These are phyloP conservation scores for Tokudaia muenninki DNA, from an alignment of 2,797 vertebrate species.

Conservation along the genomic window DNA sequence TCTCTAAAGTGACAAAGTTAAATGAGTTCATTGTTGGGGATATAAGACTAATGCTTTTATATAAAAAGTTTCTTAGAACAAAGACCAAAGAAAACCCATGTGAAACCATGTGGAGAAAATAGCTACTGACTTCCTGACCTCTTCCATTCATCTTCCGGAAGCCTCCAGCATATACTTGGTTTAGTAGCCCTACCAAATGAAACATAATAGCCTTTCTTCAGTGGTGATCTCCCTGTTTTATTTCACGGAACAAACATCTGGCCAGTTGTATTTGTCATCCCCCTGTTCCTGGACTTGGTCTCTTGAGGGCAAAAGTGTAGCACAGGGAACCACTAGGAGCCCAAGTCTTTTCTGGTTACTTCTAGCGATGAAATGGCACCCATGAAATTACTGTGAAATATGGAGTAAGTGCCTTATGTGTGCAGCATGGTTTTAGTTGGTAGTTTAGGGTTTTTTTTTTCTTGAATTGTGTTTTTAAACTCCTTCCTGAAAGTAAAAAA, in stretches of 20 bases:
- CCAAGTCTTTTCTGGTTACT: background rate
- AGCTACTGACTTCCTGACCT: too few species aligned
- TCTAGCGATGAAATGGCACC: background rate
- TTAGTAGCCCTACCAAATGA: background rate
- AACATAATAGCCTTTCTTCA: too few species aligned
- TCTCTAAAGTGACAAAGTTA: background rate
- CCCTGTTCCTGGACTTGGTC: background rate
- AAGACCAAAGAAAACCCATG: background rate
- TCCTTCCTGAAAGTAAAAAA: background rate
- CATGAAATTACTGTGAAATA: background rate
- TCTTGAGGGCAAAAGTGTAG: background rate
- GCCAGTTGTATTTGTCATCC: background rate
- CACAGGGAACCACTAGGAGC: background rate
- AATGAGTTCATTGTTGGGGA: background rate
- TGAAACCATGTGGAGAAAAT: background rate
- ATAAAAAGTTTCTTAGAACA: background rate
- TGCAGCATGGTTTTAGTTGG: background rate
- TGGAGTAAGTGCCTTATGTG: background rate
- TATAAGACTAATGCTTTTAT: background rate
- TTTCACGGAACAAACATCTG: background rate
- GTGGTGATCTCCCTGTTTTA: background rate
- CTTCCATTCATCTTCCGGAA: too few species aligned
- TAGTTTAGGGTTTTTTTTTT: background rate
- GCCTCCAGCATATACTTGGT: background rate
- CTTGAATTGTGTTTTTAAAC: background rate